Conservation (phyloP, 2,113 vertebrate species). For the Spilogale gracilis region DNA sequence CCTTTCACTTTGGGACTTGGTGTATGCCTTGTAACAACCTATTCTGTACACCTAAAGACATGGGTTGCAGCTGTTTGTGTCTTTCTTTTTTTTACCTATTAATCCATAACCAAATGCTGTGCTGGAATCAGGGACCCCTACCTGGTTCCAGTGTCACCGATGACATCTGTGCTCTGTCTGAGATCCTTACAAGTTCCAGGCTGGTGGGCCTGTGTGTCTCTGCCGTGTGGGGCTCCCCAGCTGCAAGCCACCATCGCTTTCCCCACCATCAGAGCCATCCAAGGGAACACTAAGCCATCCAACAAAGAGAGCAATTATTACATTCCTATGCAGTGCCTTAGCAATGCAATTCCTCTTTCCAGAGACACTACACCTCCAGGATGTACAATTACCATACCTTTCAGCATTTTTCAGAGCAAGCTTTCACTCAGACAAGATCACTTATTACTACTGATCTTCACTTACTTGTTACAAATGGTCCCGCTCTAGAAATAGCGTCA, state of each 20-base stretch:
- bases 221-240: not conserved
- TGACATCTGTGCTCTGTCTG: not conserved
- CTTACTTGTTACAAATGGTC: not conserved
- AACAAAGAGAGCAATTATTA: not conserved
- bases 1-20: not conserved
- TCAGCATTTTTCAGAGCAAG: not conserved
- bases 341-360: not conserved
- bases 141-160: not conserved
- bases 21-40: not conserved
- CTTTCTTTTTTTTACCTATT: not conserved
- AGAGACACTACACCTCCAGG: not conserved
- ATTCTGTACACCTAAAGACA: not conserved
- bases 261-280: not conserved
- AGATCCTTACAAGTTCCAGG: not conserved
- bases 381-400: not conserved
- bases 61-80: not conserved
- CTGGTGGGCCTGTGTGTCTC: not conserved
- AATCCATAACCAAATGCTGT: not conserved
- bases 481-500: fast-evolving
- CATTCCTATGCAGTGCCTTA: not conserved
- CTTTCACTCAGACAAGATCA: not conserved
- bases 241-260: not conserved
- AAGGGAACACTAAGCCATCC: not conserved
- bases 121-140: not conserved
- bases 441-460: not conserved